Base-by-base conservation (phyloP, 2,113 vertebrate species). In the Lipotes vexillifer region DNA sequence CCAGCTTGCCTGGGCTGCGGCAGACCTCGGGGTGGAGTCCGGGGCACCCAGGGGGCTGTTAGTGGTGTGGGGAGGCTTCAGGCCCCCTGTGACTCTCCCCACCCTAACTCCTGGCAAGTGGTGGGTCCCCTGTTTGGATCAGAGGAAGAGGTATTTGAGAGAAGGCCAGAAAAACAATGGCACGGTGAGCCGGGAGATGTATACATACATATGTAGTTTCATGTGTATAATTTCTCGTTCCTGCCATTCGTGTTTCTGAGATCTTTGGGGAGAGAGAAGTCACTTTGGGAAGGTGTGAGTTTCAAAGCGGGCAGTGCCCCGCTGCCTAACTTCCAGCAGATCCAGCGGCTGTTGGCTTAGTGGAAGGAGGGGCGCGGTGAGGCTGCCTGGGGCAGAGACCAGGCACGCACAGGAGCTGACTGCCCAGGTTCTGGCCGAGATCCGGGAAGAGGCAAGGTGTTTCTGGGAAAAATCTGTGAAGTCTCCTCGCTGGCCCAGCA, bases 1-100 rank as follows among this genome's bases (percentile, higher is more conserved):
- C 59, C 49, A 1, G 29, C 75, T 6, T n/a, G n/a, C 23, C 21
- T 13, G 2, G 33, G 65, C 31, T 69, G 21, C 18, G 7, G 41
- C 27, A 36, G 66, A 2, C 38, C 20, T 21, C 7, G 14, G 61
- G 6, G 3, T 23, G 14, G 17, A 10, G 4, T 4, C 1, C 1
- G 8, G 36, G 29, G 49, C 21, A 4, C 46, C n/a, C 9, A 46
- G 82, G 52, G 31, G 49, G 13, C 27, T 31, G 46, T 14, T 13
- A 8, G 46, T n/a, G 15, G 57, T 33, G 46, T 85, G 13, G 8
- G 15, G 33, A 55, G 38, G 33, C 81, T 52, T 41, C 21, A 23
- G 52, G 44, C 46, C 8, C 9, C 12, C 20, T 5, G 55, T 41
- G 5, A 41, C 1, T 44, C 29, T 89, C 9, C 12, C 4, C 3